Conservation (phyloP, 2,888 invertebrate species). For the Eupithecia inturbata region DNA sequence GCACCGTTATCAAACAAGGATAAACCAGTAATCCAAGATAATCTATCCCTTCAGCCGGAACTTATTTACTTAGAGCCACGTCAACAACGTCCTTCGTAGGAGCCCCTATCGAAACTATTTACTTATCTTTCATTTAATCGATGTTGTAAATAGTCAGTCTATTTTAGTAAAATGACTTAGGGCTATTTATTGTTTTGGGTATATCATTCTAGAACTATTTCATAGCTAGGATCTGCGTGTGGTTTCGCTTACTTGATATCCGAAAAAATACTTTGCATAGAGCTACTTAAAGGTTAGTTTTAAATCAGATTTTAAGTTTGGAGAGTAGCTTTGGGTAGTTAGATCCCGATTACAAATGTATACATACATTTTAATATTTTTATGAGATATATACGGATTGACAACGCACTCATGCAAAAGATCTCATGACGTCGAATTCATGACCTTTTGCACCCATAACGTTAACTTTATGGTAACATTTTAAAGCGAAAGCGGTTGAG, state of each 20-base stretch:
- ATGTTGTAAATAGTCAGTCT: background rate
- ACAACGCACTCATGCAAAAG: background rate
- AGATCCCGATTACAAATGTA: background rate
- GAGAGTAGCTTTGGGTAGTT: background rate
- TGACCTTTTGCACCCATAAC: background rate
- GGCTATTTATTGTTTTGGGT: background rate
- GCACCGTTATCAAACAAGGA: background rate
- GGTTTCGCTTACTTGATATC: background rate
- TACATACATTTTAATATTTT: background rate
- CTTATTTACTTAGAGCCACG: conserved; percentile 8
- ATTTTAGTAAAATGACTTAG: background rate
- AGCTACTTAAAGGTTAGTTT: too few relatives aligned
- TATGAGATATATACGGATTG: background rate
- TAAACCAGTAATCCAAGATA: conserved; percentile 6
- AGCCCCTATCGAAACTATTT: conserved; percentile 13
- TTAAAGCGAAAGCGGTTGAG: background rate
- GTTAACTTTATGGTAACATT: background rate
- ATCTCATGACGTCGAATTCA: background rate
- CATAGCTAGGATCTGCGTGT: background rate
- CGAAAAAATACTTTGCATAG: too few relatives aligned
- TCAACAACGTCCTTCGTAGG: background rate
- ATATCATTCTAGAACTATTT: background rate
- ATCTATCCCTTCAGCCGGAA: background rate
- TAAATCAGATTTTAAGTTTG: too few relatives aligned
- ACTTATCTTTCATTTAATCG: conserved; percentile 2